Base-by-base conservation (phyloP, 2,888 invertebrate genomes). In the Odontocolon sp. region DNA sequence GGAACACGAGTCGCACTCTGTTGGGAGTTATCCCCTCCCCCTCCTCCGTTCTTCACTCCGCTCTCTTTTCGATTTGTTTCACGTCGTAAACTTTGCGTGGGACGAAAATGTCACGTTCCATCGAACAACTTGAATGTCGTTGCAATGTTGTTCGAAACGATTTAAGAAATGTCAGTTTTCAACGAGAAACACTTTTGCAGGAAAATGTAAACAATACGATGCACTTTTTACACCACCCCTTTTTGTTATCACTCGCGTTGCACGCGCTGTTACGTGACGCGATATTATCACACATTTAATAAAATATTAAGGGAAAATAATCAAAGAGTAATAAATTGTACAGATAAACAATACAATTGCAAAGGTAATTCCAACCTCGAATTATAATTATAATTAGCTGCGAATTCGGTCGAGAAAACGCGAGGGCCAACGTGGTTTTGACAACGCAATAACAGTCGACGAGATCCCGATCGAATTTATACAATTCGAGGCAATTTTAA, bases 61-160 rank as follows among this genome's bases (percentile, higher is more conserved):
- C 16, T 26, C 8, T 57, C n/a, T 36, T 64, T 57, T 50, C 9
- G 59, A 50, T 68, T 63, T 74, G 59, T 50, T 59, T 66, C 57
- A 42, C 72, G 42, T 45, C 11, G 42, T n/a, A 23, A 45, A 18
- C n/a, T 67, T 16, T 11, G 64, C 47, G 75, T 69, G 23, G 59
- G 64, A 64, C 57, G 52, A 16, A 70, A 70, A 70, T 70, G 75
- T 70, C 69, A 70, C 75, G 63, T 66, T 75, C 52, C 52, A 36
- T 21, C 21, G 9, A 3, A n/a, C n/a, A n/a, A n/a, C n/a, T n/a
- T n/a, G n/a, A n/a, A n/a, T n/a, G n/a, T n/a, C n/a, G n/a, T n/a
- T n/a, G n/a, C n/a, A n/a, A n/a, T n/a, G n/a, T n/a, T n/a, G n/a
- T n/a, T n/a, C 5, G 14, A 28, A 50, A 47, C 18, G 21, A n/a